phyloP scores from a whole-genome alignment of 2,797 vertebrate genomes.

The Squalus acanthias region DNA sequence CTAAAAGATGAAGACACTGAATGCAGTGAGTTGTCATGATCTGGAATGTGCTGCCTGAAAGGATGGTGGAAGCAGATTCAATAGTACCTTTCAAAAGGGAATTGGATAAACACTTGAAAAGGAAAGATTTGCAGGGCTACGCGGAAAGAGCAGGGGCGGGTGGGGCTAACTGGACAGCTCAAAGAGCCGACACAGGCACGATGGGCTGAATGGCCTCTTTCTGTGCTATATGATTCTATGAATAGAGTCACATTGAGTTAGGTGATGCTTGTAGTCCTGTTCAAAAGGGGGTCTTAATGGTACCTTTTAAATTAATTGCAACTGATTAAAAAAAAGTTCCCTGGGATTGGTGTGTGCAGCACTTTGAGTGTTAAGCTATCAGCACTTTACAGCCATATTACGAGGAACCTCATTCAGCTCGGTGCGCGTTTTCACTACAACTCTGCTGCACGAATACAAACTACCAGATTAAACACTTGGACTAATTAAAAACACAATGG shows the following conservation, averaged over 20 bases:
- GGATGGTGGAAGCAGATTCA: neutral
- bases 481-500: neutral
- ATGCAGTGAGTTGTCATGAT: neutral
- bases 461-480: slow-evolving; percentile 1
- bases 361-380: neutral
- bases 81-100: neutral
- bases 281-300: neutral
- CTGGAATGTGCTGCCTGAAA: neutral
- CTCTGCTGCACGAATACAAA: neutral
- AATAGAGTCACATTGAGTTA: neutral
- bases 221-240: neutral
- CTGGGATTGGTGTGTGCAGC: neutral
- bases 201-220: neutral
- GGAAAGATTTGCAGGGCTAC: neutral
- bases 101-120: neutral
- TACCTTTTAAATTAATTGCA: neutral
- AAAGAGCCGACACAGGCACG: neutral
- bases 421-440: neutral
- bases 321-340: neutral
- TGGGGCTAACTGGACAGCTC: too few relatives aligned
- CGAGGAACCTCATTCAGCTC: neutral
- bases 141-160: neutral
- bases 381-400: neutral
- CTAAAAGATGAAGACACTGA: neutral
- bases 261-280: neutral